Base-by-base conservation (phyloP, 2,888 invertebrate genomes). In the Oscheius myriophilus region DNA sequence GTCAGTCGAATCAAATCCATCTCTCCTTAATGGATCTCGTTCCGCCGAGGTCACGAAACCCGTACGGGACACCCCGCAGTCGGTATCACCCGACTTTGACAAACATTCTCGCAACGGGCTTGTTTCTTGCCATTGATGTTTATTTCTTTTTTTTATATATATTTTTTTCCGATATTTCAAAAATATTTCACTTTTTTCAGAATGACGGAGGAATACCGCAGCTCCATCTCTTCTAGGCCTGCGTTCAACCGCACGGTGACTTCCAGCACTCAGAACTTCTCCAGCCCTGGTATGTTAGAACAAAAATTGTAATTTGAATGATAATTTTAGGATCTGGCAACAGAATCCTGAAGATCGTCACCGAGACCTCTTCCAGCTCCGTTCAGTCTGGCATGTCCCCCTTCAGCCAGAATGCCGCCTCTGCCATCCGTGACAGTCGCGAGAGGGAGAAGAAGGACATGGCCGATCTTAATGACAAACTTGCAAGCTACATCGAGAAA, bases 401-500 rank as follows among this genome's bases (percentile, higher is more conserved):
- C 51, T 78, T 70, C 49, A 67, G 76, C 12, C 74, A 75, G 53
- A 85, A 83, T 42, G 88, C 89, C 9, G 87, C 82, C 65, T 85
- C 85, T 45, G 87, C 89, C 26, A 88, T 88, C 73, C 83, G 86
- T 67, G 85, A 85, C 59, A 80, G 81, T 63, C 83, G 89, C 49
- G 88, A 88, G 72, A 86, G 84, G 71, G 89, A 89, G 83, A 89
- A 89, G 87, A 88, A 88, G 78, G 89, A 89, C 78, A 87, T 89
- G 87, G 87, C 87, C 80, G 89, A 89, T 72, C 81, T 89, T 72
- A 89, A 89, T 82, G 89, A 89, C 80, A 84, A 89, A 62, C 88
- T 89, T 67, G 89, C 89, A 71, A 87, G 83, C 83, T 89, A 89
- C 85, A 89, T 89, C 73, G 89, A 89, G 86, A 89, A 89, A 83